These are phyloP conservation scores for Poeciliopsis retropinna DNA, from an alignment of 2,113 vertebrate species.

Conservation along the genomic window DNA sequence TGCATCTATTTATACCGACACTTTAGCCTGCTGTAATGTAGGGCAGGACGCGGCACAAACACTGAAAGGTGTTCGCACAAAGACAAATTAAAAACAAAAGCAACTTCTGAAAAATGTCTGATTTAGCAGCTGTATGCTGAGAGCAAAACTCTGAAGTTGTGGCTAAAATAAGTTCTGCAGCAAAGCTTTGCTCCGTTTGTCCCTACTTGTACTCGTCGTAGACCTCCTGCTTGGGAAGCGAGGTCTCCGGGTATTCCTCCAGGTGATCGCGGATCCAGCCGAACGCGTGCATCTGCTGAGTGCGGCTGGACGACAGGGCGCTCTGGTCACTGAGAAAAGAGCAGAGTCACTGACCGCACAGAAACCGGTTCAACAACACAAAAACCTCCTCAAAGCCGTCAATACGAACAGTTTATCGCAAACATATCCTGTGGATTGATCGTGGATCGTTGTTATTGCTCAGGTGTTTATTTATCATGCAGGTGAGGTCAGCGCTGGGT, in stretches of 20 bases:
- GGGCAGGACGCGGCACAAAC: slow-evolving; percentile 51
- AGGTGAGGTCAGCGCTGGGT: no score
- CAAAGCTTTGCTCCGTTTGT: background rate
- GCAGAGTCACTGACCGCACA: background rate
- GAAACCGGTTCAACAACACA: background rate
- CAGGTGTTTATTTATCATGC: no score
- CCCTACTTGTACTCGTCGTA: slow-evolving; percentile 99
- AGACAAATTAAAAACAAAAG: slow-evolving; percentile 5
- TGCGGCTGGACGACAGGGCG: slow-evolving; percentile 93
- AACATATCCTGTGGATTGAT: background rate
- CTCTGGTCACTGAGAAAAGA: slow-evolving; percentile 87
- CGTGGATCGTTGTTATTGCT: no score
- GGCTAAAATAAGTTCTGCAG: background rate
- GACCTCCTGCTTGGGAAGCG: slow-evolving; percentile 98
- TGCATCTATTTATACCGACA: slow-evolving; percentile 72
- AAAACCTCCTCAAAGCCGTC: background rate
- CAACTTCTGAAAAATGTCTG: background rate
- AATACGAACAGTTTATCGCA: background rate
- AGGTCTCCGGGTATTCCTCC: slow-evolving; percentile 97
- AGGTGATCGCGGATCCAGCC: slow-evolving; percentile 96
- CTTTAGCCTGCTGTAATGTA: slow-evolving; percentile 48
- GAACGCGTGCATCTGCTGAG: slow-evolving; percentile 97
- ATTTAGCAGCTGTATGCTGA: background rate
- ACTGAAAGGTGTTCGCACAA: slow-evolving; percentile 6
- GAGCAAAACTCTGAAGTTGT: background rate